Base-by-base conservation (phyloP, 2,888 invertebrate genomes). In the Cecidostiba fungosa region DNA sequence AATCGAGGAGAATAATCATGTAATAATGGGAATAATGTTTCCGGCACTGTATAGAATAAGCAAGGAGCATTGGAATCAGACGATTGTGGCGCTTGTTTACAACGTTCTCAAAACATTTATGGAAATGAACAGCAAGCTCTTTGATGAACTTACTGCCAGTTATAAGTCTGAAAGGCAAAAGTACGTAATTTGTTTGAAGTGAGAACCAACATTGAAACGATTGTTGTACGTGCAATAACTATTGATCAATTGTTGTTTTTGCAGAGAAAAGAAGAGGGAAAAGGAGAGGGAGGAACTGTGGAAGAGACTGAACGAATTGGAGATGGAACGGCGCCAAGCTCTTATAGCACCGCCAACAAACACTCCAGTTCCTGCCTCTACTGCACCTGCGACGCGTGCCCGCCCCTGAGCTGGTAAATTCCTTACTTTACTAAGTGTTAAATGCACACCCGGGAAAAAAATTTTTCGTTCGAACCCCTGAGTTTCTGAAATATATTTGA, bases 21-120 rank as follows among this genome's bases (percentile, higher is more conserved):
- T 98, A 92, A 99, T 99, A 93, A 97, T 99, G 97, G 99, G 99
- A 90, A 99, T 99, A 91, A 99, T 99, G 99, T 99, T 99, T 95
- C 99, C 99, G 88, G 98, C 99, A 89, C 95, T 99, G 92, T 99
- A 99, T 95, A 98, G 98, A 93, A 99, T 99, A 94, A 98, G 98
- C 94, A 99, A 99, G 95, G 99, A 99, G 94, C 99, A 99, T 95
- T 99, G 99, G 99, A 99, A 99, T 95, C 99, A 99, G 95, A 99
- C 99, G 89, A 99, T 99, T 92, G 98, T 99, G 90, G 99, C 99
- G 87, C 96, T 99, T 92, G 99, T 99, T 91, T 99, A 99, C 95
- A 99, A 99, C 94, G 99, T 99, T 93, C 97, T 99, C 92, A 99
- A 99, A 95, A 97, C 99, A 85, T 99, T 99, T 95, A 99, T 99